These are phyloP conservation scores for Eulemur coronatus DNA, from an alignment of 2,797 vertebrate genomes.

Conservation along the genomic window DNA sequence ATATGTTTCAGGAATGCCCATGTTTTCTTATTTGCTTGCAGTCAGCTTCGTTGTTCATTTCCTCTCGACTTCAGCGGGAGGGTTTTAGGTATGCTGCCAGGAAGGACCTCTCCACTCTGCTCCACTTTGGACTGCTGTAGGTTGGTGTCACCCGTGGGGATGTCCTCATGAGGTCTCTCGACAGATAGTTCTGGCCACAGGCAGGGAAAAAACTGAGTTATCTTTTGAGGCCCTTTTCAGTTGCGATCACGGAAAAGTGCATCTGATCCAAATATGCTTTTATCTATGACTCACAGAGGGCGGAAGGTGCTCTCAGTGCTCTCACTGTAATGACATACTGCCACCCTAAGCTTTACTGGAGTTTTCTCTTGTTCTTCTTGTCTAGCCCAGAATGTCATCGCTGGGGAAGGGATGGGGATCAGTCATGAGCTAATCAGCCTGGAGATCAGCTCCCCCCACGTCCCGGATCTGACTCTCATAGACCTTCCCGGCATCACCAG, in stretches of 20 bases:
- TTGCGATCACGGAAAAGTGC: background rate
- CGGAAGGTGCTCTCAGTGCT: background rate
- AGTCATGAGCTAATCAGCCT: conserved; percentile 89
- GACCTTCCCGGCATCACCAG: conserved; percentile 93
- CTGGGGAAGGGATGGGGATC: conserved; percentile 85
- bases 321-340: background rate
- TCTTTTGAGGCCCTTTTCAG: background rate
- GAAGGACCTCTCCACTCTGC: background rate
- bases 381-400: conserved; percentile 77
- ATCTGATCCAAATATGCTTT: background rate
- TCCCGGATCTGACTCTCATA: conserved; percentile 93
- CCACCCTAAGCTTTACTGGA: background rate
- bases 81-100: background rate
- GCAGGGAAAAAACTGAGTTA: background rate
- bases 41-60: background rate
- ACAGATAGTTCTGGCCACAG: background rate
- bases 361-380: conserved; percentile 25
- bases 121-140: background rate
- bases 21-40: background rate
- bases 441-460: conserved; percentile 88
- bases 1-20: background rate
- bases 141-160: background rate
- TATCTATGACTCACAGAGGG: background rate
- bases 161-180: no score
- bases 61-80: background rate